A percentile compares a stretch with the other conserved stretches of the same genome.
These are phyloP conservation scores for Chelonus insularis DNA, from an alignment of 1,140 invertebrate species.

Conservation along the genomic window DNA sequence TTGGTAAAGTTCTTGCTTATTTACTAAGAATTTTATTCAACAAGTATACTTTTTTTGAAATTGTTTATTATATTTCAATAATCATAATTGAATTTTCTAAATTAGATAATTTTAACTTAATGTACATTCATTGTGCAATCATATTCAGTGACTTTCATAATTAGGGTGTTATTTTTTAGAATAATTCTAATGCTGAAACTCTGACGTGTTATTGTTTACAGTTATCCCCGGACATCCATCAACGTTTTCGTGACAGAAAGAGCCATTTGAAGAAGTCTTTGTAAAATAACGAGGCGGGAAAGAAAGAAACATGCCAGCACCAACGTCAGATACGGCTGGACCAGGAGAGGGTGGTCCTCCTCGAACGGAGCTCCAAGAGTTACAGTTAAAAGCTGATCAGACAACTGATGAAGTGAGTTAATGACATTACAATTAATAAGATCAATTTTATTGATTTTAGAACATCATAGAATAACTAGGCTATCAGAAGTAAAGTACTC, in stretches of 20 bases:
- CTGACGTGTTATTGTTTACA: slow-evolving; percentile 10
- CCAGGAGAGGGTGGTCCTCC: slow-evolving; percentile 72
- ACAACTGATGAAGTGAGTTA: slow-evolving; percentile 84
- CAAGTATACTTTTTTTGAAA: not conserved
- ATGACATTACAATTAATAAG: too few species aligned
- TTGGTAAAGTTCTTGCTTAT: slow-evolving; percentile 11
- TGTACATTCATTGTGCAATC: too few species aligned
- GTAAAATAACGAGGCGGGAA: not conserved
- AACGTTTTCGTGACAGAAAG: not conserved
- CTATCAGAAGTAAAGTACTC: too few species aligned
- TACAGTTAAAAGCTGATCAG: slow-evolving; percentile 84
- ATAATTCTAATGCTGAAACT: too few species aligned
- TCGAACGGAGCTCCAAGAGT: slow-evolving; percentile 84
- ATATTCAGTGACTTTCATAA: not conserved
- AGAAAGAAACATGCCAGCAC: slow-evolving; percentile 61
- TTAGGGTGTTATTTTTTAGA: too few species aligned
- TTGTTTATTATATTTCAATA: not conserved
- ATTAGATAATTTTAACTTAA: too few species aligned
- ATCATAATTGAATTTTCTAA: too few species aligned
- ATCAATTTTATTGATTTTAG: too few species aligned
- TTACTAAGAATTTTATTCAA: not conserved
- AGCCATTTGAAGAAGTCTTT: not conserved
- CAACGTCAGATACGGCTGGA: slow-evolving; percentile 58
- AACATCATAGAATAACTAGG: too few species aligned
- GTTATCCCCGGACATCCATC: slow-evolving; percentile 2